These are phyloP conservation scores for Zingel zingel DNA, from an alignment of 2,113 vertebrate species.

Conservation along the genomic window DNA sequence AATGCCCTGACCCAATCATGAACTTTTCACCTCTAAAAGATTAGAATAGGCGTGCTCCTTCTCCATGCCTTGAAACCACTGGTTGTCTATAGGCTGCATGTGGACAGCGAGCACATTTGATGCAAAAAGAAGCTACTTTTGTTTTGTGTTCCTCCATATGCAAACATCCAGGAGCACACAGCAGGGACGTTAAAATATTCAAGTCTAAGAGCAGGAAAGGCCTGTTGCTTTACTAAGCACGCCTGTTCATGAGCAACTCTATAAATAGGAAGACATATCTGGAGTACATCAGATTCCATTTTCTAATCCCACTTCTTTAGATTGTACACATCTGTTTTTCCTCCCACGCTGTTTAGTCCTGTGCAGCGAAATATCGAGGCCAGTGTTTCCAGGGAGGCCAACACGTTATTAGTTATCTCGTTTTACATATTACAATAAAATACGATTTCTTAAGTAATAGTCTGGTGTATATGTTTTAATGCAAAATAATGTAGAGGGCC, in stretches of 20 bases:
- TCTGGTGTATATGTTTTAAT: conserved; percentile 28
- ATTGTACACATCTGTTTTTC: conserved; percentile 47
- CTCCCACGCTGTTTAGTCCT: conserved; percentile 7
- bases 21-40: conserved; percentile 83
- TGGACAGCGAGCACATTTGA: conserved; percentile 46
- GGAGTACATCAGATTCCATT: conserved; percentile 26
- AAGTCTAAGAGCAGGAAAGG: conserved; percentile 4
- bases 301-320: conserved; percentile 29
- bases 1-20: conserved; percentile 81
- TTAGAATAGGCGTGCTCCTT: conserved; percentile 77
- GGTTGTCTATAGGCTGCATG: conserved; percentile 42
- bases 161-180: conserved; percentile 47
- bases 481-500: conserved; percentile 4
- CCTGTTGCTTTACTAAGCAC: conserved; percentile 50
- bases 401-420: conserved; percentile 10
- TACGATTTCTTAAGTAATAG: conserved; percentile 1
- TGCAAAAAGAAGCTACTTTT: conserved; percentile 30
- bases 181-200: conserved; percentile 27
- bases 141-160: conserved; percentile 45
- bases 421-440: conserved; percentile 19
- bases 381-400: conserved; percentile 52
- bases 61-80: conserved; percentile 46
- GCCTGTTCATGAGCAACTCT: conserved; percentile 10
- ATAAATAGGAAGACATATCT: conserved; percentile 23
- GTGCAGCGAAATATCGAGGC: conserved; percentile 26